phyloP scores from a whole-genome alignment of 1,140 invertebrate species.

The Drosophila paulistorum region DNA sequence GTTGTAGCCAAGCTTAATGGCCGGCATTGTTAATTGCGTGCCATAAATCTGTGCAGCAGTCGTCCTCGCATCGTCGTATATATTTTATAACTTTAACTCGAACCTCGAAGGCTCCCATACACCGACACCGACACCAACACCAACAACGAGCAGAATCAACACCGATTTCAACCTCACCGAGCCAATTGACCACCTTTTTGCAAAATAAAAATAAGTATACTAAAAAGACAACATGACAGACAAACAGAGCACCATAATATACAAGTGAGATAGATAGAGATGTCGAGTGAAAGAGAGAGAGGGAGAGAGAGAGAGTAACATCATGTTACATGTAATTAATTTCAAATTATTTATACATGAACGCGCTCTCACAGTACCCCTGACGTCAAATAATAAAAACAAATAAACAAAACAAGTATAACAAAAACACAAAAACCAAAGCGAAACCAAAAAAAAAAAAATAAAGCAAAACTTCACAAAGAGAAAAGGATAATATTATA shows the following conservation, averaged over 20 bases:
- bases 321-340: constrained; percentile 80
- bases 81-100: constrained; percentile 45
- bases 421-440: constrained; percentile 29
- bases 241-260: constrained; percentile 9
- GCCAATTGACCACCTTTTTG: constrained; percentile 22
- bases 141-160: constrained; percentile 38
- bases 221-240: constrained; percentile 27
- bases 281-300: not conserved
- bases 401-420: constrained; percentile 35
- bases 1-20: constrained; percentile 64
- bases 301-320: constrained; percentile 18
- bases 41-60: constrained; percentile 74
- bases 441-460: constrained; percentile 7
- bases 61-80: constrained; percentile 48
- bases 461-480: not conserved
- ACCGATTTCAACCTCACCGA: constrained; percentile 29
- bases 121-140: constrained; percentile 1
- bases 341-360: constrained; percentile 82
- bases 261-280: constrained; percentile 6
- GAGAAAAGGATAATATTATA: constrained; percentile 23
- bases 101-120: constrained; percentile 11
- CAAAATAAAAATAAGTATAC: constrained; percentile 29
- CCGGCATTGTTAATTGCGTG: constrained; percentile 76
- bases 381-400: constrained; percentile 30
- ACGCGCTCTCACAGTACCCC: constrained; percentile 50